phyloP scores from a whole-genome alignment of 1,140 invertebrate genomes.

The Pogonomyrmex californicus region DNA sequence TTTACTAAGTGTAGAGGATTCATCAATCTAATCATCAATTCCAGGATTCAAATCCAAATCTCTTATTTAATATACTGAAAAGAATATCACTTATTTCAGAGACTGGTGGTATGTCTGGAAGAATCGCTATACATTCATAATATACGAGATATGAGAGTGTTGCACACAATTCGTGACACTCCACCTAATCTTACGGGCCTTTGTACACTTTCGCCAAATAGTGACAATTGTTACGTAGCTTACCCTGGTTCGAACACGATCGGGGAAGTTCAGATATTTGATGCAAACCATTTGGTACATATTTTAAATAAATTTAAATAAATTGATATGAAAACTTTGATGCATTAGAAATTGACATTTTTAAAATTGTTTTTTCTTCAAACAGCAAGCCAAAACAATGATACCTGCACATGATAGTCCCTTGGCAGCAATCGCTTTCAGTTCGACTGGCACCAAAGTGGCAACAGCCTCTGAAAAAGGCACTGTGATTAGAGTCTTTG shows the following conservation, averaged over 20 bases:
- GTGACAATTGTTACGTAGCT: conserved; percentile 97
- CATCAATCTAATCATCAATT: no score
- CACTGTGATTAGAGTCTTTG: conserved; percentile 98
- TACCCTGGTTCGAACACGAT: conserved; percentile 98
- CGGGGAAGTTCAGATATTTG: conserved; percentile 99
- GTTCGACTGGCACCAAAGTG: conserved; percentile 94
- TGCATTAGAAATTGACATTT: not conserved
- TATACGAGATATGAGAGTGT: conserved; percentile 99
- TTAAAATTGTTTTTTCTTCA: conserved; percentile 43
- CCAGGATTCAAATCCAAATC: no score
- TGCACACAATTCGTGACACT: conserved; percentile 99
- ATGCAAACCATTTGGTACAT: conserved; percentile 96
- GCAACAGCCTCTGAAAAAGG: conserved; percentile 99
- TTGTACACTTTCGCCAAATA: conserved; percentile 95
- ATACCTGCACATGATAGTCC: conserved; percentile 99
- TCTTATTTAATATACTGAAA: not conserved
- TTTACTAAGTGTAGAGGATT: no score
- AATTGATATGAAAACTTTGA: not conserved
- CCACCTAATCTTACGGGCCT: conserved; percentile 97
- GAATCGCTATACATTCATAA: conserved; percentile 99
- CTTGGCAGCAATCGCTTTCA: conserved; percentile 98
- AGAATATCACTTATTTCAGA: conserved; percentile 87
- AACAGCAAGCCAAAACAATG: conserved; percentile 97
- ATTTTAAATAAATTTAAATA: conserved; percentile 10
- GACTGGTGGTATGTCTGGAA: conserved; percentile 98